These are phyloP conservation scores for Hemiscyllium ocellatum DNA, from an alignment of 2,113 vertebrate genomes.

Conservation along the genomic window DNA sequence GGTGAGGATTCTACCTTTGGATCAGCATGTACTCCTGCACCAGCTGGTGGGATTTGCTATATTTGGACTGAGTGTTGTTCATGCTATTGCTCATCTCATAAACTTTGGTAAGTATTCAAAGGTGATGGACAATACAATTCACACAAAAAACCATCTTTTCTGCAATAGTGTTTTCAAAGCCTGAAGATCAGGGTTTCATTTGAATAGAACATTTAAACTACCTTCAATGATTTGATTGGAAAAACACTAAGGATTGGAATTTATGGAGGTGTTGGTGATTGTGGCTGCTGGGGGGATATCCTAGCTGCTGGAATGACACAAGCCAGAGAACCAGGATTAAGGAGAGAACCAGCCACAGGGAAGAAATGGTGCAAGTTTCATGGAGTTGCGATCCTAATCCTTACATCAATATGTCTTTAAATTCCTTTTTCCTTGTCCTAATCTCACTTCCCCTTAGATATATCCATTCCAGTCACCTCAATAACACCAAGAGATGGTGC, in stretches of 20 bases:
- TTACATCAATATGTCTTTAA: background rate
- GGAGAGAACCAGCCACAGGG: too few relatives aligned
- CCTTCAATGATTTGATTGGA: background rate
- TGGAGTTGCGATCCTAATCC: too few relatives aligned
- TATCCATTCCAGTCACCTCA: too few relatives aligned
- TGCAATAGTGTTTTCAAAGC: background rate
- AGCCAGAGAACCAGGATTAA: too few relatives aligned
- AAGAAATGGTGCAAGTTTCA: too few relatives aligned
- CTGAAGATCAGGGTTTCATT: background rate
- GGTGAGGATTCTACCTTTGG: slow-evolving; percentile 67
- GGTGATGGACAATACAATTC: background rate
- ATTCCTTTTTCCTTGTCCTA: background rate
- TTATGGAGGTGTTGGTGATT: too few relatives aligned
- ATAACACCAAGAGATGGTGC: too few relatives aligned
- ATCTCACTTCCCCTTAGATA: background rate
- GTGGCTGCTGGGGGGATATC: too few relatives aligned
- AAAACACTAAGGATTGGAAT: background rate
- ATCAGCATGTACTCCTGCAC: slow-evolving; percentile 72
- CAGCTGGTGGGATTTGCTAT: slow-evolving; percentile 72
- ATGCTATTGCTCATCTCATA: slow-evolving; percentile 63
- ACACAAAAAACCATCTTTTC: background rate
- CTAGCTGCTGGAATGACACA: too few relatives aligned
- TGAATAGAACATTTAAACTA: background rate
- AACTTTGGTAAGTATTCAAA: slow-evolving; percentile 64
- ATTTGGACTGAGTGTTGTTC: slow-evolving; percentile 53